These are phyloP conservation scores for Phenganax subtilis DNA, from an alignment of 92 coral and sea anemone genomes.

Conservation along the genomic window DNA sequence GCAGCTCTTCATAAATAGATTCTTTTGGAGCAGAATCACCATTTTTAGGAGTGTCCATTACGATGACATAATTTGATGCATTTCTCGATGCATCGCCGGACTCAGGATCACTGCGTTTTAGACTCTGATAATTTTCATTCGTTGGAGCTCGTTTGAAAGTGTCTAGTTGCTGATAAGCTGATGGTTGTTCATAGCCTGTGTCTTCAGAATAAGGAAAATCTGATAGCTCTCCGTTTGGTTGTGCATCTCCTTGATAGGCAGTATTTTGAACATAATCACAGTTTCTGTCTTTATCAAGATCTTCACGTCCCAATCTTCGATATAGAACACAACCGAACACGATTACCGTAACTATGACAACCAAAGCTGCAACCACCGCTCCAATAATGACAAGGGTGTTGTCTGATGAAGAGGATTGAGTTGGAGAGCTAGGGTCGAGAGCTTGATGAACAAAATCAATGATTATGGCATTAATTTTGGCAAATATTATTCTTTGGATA, in stretches of 20 bases:
- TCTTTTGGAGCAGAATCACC: background rate
- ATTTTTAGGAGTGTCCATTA: background rate
- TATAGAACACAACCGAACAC: constrained; percentile 3
- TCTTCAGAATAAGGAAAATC: background rate
- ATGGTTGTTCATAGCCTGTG: constrained; percentile 2
- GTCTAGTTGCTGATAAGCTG: constrained; percentile 12
- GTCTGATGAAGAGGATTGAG: background rate
- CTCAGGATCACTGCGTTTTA: background rate
- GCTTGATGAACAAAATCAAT: background rate
- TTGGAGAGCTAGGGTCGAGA: background rate
- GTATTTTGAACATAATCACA: background rate
- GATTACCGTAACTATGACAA: background rate
- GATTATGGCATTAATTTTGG: background rate
- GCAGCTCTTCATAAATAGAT: constrained; percentile 6
- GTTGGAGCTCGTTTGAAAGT: background rate
- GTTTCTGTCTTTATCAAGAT: background rate
- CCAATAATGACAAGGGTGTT: constrained; percentile 5
- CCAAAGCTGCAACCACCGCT: constrained; percentile 1
- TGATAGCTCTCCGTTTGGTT: background rate
- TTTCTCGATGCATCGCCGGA: background rate
- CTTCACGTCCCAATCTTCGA: background rate
- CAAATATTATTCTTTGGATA: background rate
- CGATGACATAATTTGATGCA: background rate
- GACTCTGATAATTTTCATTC: constrained; percentile 11
- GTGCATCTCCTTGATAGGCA: background rate